Evolutionary conservation across 2,888 invertebrate genomes (phyloP), one percentile per base, ranked within the genome.

Genomic region (Lasioglossum oenotherae): DNA sequence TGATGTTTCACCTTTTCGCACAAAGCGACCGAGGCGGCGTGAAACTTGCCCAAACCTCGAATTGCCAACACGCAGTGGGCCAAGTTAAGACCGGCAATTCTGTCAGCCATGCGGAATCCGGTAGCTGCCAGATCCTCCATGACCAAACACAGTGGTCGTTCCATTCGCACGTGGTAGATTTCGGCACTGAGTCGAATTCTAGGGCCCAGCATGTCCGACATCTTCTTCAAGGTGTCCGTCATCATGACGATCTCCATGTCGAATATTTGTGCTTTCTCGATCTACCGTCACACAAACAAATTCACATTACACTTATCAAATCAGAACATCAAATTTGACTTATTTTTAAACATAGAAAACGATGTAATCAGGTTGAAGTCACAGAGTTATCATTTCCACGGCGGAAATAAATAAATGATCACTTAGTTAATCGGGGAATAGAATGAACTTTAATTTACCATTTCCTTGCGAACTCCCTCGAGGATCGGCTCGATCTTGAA

Each of bases 41-140:
- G 96, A 89, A 96, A 96, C 88, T 95, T 95, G 3, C 96, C 96
- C 91, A 96, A 91, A 91, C 96, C 96, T 81, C 94, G 94, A 1
- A 96, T 90, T 14, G 96, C 95, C 57, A 96, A 89, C 71, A 95
- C 91, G 83, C 95, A 95, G 91, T 96, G 96, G 23, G 95, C 94
- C 90, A 96, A 94, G 92, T 97, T 96, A 46, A 96, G 95, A 23
- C 96, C 96, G 80, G 92, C 91, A 86, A 96, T 95, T 71, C 96
- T 95, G 87, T 95, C 95, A 38, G 96, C 96, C 95, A 96, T 95
- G 84, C 95, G 95, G 89, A 95, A 96, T 49, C 96, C 96, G 76
- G 95, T 93, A 75, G 95, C 95, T n/a, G 96, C 95, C 67, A 97
- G 94, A 91, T 97, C 97, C 90, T 97, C 96, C 64, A 97, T 92